Conservation (phyloP, 2,888 invertebrate genomes). For the Saturnia pavonia region DNA sequence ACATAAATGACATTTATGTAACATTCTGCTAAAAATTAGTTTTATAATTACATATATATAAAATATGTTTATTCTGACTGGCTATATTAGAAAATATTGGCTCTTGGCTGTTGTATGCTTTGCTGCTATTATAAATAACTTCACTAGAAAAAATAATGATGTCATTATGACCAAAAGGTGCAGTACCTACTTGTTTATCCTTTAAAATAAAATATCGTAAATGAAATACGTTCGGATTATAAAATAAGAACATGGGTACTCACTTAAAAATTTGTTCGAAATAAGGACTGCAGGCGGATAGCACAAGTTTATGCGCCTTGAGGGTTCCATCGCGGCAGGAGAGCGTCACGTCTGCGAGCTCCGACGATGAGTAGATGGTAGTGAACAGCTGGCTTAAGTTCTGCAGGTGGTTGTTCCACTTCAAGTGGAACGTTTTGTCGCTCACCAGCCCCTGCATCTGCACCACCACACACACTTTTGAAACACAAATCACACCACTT, state of each 20-base stretch:
- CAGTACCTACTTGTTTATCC: constrained; percentile 27
- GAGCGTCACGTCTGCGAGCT: constrained; percentile 86
- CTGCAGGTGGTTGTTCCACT: constrained; percentile 88
- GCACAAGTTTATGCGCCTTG: constrained; percentile 86
- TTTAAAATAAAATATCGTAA: constrained; percentile 25
- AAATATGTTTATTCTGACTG: constrained; percentile 32
- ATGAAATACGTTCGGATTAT: constrained; percentile 23
- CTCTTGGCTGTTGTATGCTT: constrained; percentile 49
- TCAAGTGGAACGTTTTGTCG: constrained; percentile 85
- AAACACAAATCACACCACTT: constrained; percentile 70
- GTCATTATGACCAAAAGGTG: constrained; percentile 66
- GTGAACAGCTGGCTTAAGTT: constrained; percentile 87
- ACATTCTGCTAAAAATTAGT: constrained; percentile 29
- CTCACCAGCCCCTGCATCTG: constrained; percentile 83
- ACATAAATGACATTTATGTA: constrained; percentile 48
- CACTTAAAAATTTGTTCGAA: constrained; percentile 87
- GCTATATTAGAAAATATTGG: constrained; percentile 42
- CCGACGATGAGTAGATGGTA: constrained; percentile 85
- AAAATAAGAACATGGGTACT: constrained; percentile 39
- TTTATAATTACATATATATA: constrained; percentile 22
- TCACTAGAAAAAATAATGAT: constrained; percentile 68
- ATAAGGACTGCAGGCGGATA: constrained; percentile 89
- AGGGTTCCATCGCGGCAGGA: constrained; percentile 87
- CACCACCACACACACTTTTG: constrained; percentile 70
- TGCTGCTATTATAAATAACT: constrained; percentile 61